phyloP scores from a whole-genome alignment of 2,888 invertebrate species.

The Acanthococcus lagerstroemiae region DNA sequence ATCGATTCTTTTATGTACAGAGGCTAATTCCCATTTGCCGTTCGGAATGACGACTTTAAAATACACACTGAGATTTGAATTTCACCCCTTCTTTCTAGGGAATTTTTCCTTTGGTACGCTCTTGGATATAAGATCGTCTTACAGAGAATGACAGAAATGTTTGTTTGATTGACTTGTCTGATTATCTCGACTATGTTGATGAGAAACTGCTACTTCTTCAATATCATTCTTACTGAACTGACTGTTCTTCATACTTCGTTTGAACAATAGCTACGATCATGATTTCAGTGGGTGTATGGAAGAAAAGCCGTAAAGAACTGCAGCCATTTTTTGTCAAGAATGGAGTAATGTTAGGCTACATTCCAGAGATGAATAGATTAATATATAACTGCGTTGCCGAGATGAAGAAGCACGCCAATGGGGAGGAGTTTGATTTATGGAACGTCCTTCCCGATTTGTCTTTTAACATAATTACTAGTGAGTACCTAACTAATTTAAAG shows the following conservation, averaged over 20 bases:
- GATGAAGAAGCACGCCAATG: neutral
- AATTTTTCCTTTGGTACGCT: too few species aligned
- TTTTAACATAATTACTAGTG: neutral
- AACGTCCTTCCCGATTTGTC: neutral
- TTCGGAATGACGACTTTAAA: too few species aligned
- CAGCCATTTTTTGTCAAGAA: neutral
- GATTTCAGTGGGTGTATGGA: neutral
- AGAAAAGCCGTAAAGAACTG: neutral
- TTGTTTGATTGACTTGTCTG: neutral
- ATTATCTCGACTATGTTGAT: neutral
- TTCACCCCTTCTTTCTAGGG: too few species aligned
- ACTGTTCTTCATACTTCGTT: neutral
- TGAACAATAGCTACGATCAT: too few species aligned
- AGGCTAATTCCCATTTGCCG: too few species aligned
- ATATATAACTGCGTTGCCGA: neutral
- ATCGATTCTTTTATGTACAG: too few species aligned
- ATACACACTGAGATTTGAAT: too few species aligned
- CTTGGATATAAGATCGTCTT: neutral
- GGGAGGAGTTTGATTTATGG: neutral
- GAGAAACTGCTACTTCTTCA: neutral
- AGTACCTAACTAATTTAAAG: too few species aligned
- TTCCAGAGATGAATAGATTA: neutral
- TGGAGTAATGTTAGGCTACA: neutral
- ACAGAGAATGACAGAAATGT: neutral
- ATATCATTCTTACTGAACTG: neutral